Conservation (phyloP, 2,113 vertebrate genomes). For the Vireo altiloquus region DNA sequence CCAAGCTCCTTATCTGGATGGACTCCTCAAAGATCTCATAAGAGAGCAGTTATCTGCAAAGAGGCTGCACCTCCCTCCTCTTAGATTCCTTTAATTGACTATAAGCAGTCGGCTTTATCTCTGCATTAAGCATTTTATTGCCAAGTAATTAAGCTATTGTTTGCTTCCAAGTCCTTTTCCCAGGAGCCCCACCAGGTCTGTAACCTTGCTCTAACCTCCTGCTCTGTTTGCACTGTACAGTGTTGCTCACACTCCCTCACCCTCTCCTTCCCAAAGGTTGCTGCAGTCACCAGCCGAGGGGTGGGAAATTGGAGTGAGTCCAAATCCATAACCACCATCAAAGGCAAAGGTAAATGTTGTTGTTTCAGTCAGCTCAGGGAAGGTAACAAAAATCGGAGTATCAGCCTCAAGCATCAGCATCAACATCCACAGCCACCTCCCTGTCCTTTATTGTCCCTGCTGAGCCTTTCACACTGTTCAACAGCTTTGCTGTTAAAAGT, state of each 20-base stretch:
- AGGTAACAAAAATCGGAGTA: not conserved
- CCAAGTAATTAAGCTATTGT: constrained; percentile 24
- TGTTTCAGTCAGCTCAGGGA: not conserved
- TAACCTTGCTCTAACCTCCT: not conserved
- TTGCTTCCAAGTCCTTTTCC: constrained; percentile 8
- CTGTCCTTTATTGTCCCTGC: fast-evolving
- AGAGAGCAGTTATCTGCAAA: not conserved
- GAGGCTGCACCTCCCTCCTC: not conserved
- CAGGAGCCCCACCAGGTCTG: not conserved
- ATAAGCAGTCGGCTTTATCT: constrained; percentile 22
- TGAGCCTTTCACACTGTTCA: not conserved
- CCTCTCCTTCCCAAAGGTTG: constrained; percentile 80
- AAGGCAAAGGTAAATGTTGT: constrained; percentile 76
- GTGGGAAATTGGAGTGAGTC: constrained; percentile 91
- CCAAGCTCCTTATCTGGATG: not conserved
- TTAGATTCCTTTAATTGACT: constrained; percentile 26
- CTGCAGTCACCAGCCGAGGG: constrained; percentile 91
- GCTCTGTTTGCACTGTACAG: not conserved
- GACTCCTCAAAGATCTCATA: not conserved
- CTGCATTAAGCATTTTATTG: constrained; percentile 24
- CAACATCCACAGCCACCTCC: not conserved
- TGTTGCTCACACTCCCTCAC: constrained; percentile 27
- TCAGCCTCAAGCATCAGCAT: not conserved
- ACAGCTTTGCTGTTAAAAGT: not conserved
- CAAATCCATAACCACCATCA: constrained; percentile 87